Evolutionary conservation across 2,888 invertebrate genomes (phyloP).

Genomic region (Phengaris arion): DNA sequence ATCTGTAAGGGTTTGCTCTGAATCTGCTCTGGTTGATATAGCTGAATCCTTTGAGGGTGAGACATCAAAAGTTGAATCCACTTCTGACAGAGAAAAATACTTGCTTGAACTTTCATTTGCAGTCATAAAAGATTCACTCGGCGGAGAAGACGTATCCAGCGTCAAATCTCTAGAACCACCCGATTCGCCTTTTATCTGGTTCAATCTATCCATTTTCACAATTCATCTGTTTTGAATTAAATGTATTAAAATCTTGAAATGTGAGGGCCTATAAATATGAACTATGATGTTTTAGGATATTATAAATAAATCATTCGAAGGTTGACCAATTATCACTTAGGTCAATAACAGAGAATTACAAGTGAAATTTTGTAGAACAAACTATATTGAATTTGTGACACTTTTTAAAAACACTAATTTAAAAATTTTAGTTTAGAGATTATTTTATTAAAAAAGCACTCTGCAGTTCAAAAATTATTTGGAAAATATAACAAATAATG

Average conservation of each 20-base stretch:
- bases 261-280: conserved; percentile 37
- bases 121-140: conserved; percentile 66
- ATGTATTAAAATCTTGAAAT: conserved; percentile 37
- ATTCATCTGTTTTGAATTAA: conserved; percentile 66
- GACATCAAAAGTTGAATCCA: conserved; percentile 63
- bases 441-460: conserved; percentile 41
- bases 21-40: conserved; percentile 46
- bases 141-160: conserved; percentile 62
- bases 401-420: conserved; percentile 56
- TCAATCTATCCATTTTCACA: conserved; percentile 75
- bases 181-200: conserved; percentile 65
- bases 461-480: conserved; percentile 39
- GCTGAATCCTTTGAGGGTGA: conserved; percentile 59
- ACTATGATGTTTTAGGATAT: conserved; percentile 49
- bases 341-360: conserved; percentile 71
- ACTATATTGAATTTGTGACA: conserved; percentile 73
- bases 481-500: conserved; percentile 38
- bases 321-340: conserved; percentile 69
- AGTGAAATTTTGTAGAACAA: conserved; percentile 71
- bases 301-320: conserved; percentile 62
- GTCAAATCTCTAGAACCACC: conserved; percentile 63
- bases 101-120: conserved; percentile 70
- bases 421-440: conserved; percentile 31
- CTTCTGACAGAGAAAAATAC: conserved; percentile 70
- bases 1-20: conserved; percentile 51